Conservation (phyloP, 2,113 vertebrate genomes). For the Pituophis catenifer region DNA sequence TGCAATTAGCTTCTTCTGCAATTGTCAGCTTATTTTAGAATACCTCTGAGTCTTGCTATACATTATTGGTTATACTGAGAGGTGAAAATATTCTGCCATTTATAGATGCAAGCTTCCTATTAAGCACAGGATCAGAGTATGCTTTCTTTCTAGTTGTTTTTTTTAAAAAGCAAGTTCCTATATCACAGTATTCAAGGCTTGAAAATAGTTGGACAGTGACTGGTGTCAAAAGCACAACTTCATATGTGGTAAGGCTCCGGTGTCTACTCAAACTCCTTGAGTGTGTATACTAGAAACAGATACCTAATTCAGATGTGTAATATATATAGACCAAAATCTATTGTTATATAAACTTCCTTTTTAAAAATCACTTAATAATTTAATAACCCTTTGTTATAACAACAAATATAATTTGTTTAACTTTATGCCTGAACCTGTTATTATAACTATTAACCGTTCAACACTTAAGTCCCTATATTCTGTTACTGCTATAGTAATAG, state of each 20-base stretch:
- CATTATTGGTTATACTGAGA: background rate
- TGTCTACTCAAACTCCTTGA: background rate
- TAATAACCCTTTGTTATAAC: background rate
- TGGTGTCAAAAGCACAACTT: background rate
- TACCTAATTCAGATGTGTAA: background rate
- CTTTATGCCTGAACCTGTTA: background rate
- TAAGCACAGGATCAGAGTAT: background rate
- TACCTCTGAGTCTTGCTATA: background rate
- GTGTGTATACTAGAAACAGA: background rate
- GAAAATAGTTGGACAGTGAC: background rate
- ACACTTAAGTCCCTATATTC: background rate
- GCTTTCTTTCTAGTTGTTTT: background rate
- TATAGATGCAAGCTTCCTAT: background rate
- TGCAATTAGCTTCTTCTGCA: background rate
- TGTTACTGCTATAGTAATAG: background rate
- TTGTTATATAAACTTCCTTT: background rate
- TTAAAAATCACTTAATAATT: background rate
- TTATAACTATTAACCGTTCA: background rate
- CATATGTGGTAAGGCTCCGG: background rate
- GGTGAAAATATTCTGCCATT: background rate
- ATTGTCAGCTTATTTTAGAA: background rate
- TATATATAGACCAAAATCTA: background rate
- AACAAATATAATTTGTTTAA: background rate
- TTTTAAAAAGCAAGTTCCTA: background rate
- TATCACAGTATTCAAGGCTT: background rate